phyloP scores from a whole-genome alignment of 92 coral and sea anemone genomes.

The Heliopora coerulea region DNA sequence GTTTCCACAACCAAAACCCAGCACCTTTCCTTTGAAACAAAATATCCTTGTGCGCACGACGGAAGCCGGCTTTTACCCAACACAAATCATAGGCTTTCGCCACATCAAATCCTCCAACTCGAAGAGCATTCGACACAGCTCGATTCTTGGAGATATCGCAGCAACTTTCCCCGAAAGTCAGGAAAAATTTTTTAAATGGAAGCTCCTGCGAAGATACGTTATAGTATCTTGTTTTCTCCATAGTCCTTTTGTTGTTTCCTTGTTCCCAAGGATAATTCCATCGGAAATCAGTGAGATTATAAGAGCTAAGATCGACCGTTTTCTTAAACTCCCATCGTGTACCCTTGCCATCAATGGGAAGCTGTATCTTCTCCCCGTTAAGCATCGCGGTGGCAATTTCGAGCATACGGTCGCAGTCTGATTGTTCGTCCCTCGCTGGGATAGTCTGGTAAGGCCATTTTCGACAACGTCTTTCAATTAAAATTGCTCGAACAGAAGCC shows the following conservation, averaged over 20 bases:
- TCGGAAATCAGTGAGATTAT: not conserved
- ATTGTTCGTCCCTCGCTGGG: not conserved
- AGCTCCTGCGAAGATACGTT: conserved; percentile 19
- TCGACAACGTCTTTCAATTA: conserved; percentile 21
- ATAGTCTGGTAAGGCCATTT: not conserved
- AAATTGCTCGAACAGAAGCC: conserved; percentile 15
- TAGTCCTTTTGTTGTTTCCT: conserved; percentile 15
- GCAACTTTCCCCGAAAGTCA: conserved; percentile 33
- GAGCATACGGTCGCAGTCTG: not conserved
- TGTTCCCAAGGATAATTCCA: conserved; percentile 38
- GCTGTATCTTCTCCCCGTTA: conserved; percentile 33
- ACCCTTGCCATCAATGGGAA: conserved; percentile 6
- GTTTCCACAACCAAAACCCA: conserved; percentile 39
- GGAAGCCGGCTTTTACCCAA: conserved; percentile 21
- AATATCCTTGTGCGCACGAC: conserved; percentile 13
- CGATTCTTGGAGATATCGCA: conserved; percentile 29
- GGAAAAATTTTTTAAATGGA: not conserved
- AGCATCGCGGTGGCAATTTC: conserved; percentile 25
- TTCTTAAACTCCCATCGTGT: conserved; percentile 35
- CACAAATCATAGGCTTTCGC: conserved; percentile 30
- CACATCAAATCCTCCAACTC: conserved; percentile 19
- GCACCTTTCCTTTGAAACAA: conserved; percentile 20
- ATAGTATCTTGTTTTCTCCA: not conserved
- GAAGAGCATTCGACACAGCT: conserved; percentile 6
- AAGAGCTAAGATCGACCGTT: conserved; percentile 17